A percentile compares a stretch with the other conserved stretches of the same genome.
These are phyloP conservation scores for Alces alces DNA, from an alignment of 2,113 vertebrate species.

Conservation along the genomic window DNA sequence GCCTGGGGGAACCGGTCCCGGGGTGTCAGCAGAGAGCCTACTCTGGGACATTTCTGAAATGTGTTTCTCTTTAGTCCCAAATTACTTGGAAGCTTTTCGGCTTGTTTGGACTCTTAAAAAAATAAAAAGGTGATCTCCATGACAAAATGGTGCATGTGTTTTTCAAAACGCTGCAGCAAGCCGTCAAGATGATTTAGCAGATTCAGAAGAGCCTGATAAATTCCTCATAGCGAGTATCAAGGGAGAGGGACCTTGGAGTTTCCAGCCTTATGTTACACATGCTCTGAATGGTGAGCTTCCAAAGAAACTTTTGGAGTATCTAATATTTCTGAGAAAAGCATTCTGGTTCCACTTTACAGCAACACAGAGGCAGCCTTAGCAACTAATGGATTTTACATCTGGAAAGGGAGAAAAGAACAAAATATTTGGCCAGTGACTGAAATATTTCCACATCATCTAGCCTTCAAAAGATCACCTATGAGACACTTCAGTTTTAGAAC, in stretches of 20 bases:
- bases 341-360: constrained; percentile 68
- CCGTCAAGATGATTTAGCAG: constrained; percentile 58
- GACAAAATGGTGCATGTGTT: constrained; percentile 54
- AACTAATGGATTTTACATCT: constrained; percentile 74
- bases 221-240: constrained; percentile 50
- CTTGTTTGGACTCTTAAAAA: constrained; percentile 46
- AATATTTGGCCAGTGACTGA: constrained; percentile 72
- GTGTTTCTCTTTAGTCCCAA: constrained; percentile 54
- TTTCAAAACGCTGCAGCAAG: constrained; percentile 35
- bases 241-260: constrained; percentile 57
- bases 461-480: constrained; percentile 58
- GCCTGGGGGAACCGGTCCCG: not conserved
- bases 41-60: constrained; percentile 35
- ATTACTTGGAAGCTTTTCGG: constrained; percentile 48
- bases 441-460: constrained; percentile 68
- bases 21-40: not conserved
- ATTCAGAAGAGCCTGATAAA: constrained; percentile 62
- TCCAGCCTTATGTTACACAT: constrained; percentile 60
- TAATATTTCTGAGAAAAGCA: constrained; percentile 67
- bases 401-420: constrained; percentile 59
- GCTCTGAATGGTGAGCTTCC: constrained; percentile 61
- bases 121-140: constrained; percentile 38
- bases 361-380: constrained; percentile 68
- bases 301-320: constrained; percentile 69
- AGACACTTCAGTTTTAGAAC: constrained; percentile 65